Evolutionary conservation across 1,140 invertebrate species (phyloP).

Genomic region (Marisa cornuarietis): DNA sequence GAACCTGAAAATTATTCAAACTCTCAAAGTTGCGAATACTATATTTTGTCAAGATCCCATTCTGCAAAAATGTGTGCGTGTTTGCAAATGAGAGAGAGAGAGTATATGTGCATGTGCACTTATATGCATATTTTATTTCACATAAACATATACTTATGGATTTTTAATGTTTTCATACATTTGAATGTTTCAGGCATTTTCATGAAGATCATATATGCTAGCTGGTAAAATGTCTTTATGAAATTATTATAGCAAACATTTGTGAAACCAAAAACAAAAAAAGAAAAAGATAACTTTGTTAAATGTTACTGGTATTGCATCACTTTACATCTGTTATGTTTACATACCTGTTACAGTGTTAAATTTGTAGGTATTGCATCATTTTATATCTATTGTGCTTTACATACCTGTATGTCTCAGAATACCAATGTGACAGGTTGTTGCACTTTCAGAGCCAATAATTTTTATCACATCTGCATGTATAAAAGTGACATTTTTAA

Average conservation of each 20-base stretch:
- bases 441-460: conserved; percentile 92
- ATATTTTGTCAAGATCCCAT: not conserved
- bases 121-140: not conserved
- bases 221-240: too few relatives aligned
- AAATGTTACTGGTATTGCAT: too few relatives aligned
- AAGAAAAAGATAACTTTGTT: too few relatives aligned
- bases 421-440: conserved; percentile 73
- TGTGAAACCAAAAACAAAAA: too few relatives aligned
- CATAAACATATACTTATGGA: not conserved
- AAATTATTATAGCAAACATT: too few relatives aligned
- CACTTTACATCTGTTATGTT: too few relatives aligned
- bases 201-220: too few relatives aligned
- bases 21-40: not conserved
- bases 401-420: conserved; percentile 74
- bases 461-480: conserved; percentile 67
- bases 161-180: not conserved
- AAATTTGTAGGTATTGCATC: not conserved
- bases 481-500: too few relatives aligned
- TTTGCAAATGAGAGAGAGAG: not conserved
- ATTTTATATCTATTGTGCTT: not conserved
- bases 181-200: too few relatives aligned
- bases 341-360: too few relatives aligned
- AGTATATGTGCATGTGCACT: not conserved
- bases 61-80: too few relatives aligned
- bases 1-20: conserved; percentile 73